Evolutionary conservation across 1,140 invertebrate genomes (phyloP).

Genomic region (Neodiprion lecontei): DNA sequence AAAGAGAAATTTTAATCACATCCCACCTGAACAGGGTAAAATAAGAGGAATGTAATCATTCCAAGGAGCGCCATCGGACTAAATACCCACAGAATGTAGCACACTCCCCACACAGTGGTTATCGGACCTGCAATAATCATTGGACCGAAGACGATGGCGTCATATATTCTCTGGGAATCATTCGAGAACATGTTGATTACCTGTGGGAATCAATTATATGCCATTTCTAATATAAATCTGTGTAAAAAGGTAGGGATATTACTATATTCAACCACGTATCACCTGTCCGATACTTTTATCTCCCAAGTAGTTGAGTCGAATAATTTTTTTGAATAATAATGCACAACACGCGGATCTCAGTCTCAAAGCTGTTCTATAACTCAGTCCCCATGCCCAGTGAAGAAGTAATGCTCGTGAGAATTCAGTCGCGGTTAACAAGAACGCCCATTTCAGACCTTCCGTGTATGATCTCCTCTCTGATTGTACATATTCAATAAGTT

Average conservation of each 20-base stretch:
- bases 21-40: constrained; percentile 72
- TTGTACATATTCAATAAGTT: constrained; percentile 63
- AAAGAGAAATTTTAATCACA: no score
- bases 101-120: constrained; percentile 64
- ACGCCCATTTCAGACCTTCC: constrained; percentile 62
- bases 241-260: no score
- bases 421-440: constrained; percentile 64
- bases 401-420: constrained; percentile 65
- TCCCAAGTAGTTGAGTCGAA: constrained; percentile 65
- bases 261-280: constrained; percentile 16
- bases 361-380: constrained; percentile 68
- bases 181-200: not conserved
- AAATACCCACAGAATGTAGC: constrained; percentile 69
- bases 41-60: constrained; percentile 67
- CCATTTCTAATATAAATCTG: no score
- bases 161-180: not conserved
- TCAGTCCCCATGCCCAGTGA: constrained; percentile 68
- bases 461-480: constrained; percentile 47
- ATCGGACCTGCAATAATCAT: constrained; percentile 72
- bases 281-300: constrained; percentile 70
- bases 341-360: constrained; percentile 67
- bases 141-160: constrained; percentile 66
- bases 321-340: constrained; percentile 71
- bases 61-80: constrained; percentile 69
- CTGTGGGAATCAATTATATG: not conserved